A percentile compares a stretch with the other conserved stretches of the same genome.
Evolutionary conservation across 2,888 invertebrate species (phyloP).

Genomic region (Caenorhabditis japonica): DNA sequence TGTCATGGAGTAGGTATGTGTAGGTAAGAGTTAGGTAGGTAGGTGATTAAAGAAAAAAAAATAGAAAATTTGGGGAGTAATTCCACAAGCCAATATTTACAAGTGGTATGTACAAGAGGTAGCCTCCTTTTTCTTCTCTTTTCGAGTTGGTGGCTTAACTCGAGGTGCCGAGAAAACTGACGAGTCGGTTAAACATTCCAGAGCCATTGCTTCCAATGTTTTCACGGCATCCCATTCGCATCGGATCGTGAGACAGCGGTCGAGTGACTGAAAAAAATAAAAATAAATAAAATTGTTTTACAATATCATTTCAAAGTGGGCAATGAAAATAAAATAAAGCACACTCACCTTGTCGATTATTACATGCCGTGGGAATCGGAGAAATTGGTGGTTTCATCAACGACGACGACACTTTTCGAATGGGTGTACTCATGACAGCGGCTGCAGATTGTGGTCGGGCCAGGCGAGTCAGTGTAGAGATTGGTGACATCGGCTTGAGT

Average conservation of each 20-base stretch:
- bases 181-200: conserved; percentile 31
- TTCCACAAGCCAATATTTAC: conserved; percentile 42
- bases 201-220: conserved; percentile 26
- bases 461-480: conserved; percentile 24
- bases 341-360: conserved; percentile 32
- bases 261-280: conserved; percentile 37
- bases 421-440: conserved; percentile 24
- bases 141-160: conserved; percentile 16
- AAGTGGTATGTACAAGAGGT: conserved; percentile 34
- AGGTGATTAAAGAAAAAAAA: conserved; percentile 12
- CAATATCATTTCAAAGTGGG: too few relatives aligned
- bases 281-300: too few relatives aligned
- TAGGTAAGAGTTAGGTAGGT: conserved; percentile 7
- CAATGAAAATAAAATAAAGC: too few relatives aligned
- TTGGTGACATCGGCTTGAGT: conserved; percentile 40
- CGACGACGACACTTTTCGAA: conserved; percentile 31
- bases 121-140: too few relatives aligned
- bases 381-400: conserved; percentile 18
- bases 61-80: conserved; percentile 35
- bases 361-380: conserved; percentile 32
- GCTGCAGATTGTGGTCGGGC: conserved; percentile 38
- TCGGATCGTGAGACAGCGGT: conserved; percentile 37
- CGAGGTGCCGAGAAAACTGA: conserved; percentile 45
- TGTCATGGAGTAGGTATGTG: conserved; percentile 37
- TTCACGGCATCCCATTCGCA: conserved; percentile 36